These are phyloP conservation scores for Silurus asotus DNA, from an alignment of 2,113 vertebrate species.

Conservation along the genomic window DNA sequence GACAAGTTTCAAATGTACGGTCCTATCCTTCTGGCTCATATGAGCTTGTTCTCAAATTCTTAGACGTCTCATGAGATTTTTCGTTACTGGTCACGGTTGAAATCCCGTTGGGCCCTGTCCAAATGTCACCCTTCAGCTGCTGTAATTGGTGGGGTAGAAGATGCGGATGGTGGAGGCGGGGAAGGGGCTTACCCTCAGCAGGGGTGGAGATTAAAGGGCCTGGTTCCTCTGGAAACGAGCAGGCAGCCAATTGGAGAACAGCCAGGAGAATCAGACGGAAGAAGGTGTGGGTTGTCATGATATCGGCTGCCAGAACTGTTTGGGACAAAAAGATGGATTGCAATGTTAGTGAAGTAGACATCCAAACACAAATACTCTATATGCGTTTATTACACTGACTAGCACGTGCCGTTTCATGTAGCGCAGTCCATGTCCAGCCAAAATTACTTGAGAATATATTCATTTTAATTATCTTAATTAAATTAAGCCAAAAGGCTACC, in stretches of 20 bases:
- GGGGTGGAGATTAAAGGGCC: slow-evolving; percentile 78
- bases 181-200: slow-evolving; percentile 71
- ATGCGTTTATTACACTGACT: background rate
- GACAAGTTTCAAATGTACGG: slow-evolving; percentile 10
- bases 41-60: slow-evolving; percentile 61
- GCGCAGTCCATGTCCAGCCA: background rate
- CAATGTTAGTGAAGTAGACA: slow-evolving; percentile 35
- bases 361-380: slow-evolving; percentile 12
- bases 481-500: background rate
- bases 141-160: slow-evolving; percentile 6
- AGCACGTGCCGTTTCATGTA: background rate
- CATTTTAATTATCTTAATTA: background rate
- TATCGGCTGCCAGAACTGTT: slow-evolving; percentile 70
- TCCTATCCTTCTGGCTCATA: background rate
- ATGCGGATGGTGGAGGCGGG: slow-evolving; percentile 3
- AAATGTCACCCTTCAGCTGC: slow-evolving; percentile 31
- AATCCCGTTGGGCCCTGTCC: slow-evolving; percentile 32
- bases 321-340: slow-evolving; percentile 55
- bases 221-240: slow-evolving; percentile 78
- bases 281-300: slow-evolving; percentile 73
- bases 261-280: slow-evolving; percentile 71
- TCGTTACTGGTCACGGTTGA: slow-evolving; percentile 15
- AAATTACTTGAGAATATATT: background rate
- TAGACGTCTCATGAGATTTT: slow-evolving; percentile 10
- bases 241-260: slow-evolving; percentile 73